phyloP scores from a whole-genome alignment of 2,888 invertebrate genomes.

The Glaucopsyche alexis region DNA sequence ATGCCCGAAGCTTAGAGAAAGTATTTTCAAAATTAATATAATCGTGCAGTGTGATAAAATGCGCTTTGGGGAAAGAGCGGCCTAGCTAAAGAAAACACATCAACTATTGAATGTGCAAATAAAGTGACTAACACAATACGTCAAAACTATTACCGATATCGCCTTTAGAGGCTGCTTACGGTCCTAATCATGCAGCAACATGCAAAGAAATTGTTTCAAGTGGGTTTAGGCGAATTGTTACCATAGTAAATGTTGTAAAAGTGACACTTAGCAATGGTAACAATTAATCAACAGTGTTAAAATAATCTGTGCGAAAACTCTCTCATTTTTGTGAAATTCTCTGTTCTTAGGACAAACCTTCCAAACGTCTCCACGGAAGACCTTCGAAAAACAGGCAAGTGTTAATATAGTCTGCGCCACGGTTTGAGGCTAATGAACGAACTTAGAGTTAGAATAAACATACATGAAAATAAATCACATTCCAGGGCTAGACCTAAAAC shows the following conservation, averaged over 20 bases:
- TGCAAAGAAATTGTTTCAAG: slow-evolving; percentile 71
- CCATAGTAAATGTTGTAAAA: slow-evolving; percentile 48
- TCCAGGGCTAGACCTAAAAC: slow-evolving; percentile 44
- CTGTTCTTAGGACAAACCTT: slow-evolving; percentile 81
- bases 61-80: slow-evolving; percentile 75
- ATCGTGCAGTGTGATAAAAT: slow-evolving; percentile 79
- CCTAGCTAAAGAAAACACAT: slow-evolving; percentile 77
- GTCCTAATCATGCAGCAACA: slow-evolving; percentile 79
- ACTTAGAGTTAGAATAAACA: slow-evolving; percentile 44
- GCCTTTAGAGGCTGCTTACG: slow-evolving; percentile 74
- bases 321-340: slow-evolving; percentile 68
- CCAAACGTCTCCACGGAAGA: slow-evolving; percentile 83
- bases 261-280: slow-evolving; percentile 54
- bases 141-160: slow-evolving; percentile 72
- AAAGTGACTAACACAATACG: slow-evolving; percentile 70
- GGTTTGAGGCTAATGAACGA: slow-evolving; percentile 61
- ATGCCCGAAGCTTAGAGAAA: slow-evolving; percentile 77
- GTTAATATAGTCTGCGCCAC: slow-evolving; percentile 70
- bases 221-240: slow-evolving; percentile 55
- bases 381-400: slow-evolving; percentile 78
- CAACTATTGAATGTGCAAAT: slow-evolving; percentile 77
- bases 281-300: slow-evolving; percentile 56
- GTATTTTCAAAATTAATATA: slow-evolving; percentile 73
- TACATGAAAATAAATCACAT: slow-evolving; percentile 35
- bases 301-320: slow-evolving; percentile 63